A percentile compares a stretch with the other conserved stretches of the same genome.
Evolutionary conservation across 2,797 vertebrate genomes (phyloP).

Genomic region (Dendrocincla tyrannina): DNA sequence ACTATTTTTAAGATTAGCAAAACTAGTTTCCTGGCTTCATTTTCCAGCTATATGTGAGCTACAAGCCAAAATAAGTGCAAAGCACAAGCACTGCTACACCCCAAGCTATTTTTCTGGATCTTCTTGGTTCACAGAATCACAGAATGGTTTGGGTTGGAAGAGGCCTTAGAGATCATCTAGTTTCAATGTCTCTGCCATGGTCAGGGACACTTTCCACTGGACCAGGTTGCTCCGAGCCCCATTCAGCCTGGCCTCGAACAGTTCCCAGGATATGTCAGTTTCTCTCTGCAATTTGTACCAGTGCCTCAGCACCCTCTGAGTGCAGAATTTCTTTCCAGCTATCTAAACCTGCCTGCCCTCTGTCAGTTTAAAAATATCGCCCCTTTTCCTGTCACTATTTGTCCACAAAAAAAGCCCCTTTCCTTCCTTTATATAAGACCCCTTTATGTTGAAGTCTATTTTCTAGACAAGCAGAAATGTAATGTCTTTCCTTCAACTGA

Average conservation of each 20-base stretch:
- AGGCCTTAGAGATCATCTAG: not conserved
- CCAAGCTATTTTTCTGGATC: not conserved
- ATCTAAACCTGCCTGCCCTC: not conserved
- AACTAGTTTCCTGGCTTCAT: slow-evolving; percentile 30
- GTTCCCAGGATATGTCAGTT: not conserved
- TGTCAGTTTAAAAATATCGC: not conserved
- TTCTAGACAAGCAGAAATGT: not conserved
- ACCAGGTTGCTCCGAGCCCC: not conserved
- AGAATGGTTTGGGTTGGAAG: not conserved
- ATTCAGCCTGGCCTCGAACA: not conserved
- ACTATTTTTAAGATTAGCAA: slow-evolving; percentile 8
- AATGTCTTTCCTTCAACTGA: not conserved
- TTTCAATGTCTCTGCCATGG: not conserved
- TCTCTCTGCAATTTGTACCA: not conserved
- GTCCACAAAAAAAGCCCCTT: not conserved
- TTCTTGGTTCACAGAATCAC: not conserved
- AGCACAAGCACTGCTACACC: not conserved
- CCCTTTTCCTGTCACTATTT: not conserved
- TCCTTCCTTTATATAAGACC: not conserved
- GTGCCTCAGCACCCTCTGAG: no score
- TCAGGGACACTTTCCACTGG: not conserved
- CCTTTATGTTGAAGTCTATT: not conserved
- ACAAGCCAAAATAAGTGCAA: slow-evolving; percentile 21
- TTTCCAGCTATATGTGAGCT: slow-evolving; percentile 33
- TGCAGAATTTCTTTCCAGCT: not conserved